Evolutionary conservation across 2,113 vertebrate genomes (phyloP).

Genomic region (Cephalopholis sonnerati): DNA sequence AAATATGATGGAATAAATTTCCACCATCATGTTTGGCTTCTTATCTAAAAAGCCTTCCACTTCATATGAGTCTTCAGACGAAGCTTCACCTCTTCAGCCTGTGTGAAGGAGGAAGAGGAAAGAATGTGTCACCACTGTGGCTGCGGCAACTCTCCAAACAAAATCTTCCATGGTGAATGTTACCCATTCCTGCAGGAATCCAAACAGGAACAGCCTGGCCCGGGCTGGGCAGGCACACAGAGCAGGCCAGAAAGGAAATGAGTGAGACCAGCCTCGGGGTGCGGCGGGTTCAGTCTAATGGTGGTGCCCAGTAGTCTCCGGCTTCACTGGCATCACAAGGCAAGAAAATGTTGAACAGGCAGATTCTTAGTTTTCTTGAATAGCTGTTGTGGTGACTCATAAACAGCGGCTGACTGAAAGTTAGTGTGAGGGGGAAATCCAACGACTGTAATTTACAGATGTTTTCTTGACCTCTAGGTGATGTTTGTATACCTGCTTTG

Average conservation of each 20-base stretch:
- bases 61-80: background rate
- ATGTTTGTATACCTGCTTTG: background rate
- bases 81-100: conserved; percentile 13
- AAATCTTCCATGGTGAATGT: conserved; percentile 57
- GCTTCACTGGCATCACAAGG: conserved; percentile 16
- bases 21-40: background rate
- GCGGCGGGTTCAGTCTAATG: conserved; percentile 38
- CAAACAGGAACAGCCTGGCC: conserved; percentile 74
- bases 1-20: conserved; percentile 31
- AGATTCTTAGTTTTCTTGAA: background rate
- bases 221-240: background rate
- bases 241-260: conserved; percentile 69
- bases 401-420: background rate
- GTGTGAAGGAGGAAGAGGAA: conserved; percentile 50
- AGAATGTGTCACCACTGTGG: conserved; percentile 53
- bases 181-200: conserved; percentile 55
- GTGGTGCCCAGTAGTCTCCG: conserved; percentile 28
- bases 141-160: conserved; percentile 47
- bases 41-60: background rate
- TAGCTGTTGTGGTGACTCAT: background rate
- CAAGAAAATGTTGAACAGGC: background rate
- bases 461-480: background rate
- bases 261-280: conserved; percentile 50
- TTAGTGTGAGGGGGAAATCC: background rate
- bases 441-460: background rate